A percentile compares a stretch with the other conserved stretches of the same genome.
Evolutionary conservation across 1,140 invertebrate species (phyloP).

Genomic region (Zophobas morio): DNA sequence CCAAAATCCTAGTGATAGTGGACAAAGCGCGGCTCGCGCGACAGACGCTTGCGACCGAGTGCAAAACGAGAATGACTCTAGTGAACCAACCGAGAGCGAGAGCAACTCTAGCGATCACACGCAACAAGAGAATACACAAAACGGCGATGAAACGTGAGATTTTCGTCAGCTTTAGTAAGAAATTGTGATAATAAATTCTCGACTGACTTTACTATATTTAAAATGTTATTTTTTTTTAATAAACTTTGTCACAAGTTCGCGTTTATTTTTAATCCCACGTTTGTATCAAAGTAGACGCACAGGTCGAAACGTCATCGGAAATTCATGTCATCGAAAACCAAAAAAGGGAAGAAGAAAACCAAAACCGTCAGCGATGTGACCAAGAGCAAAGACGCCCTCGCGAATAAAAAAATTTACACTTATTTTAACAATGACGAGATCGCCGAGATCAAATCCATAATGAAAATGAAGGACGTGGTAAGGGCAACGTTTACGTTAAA

Average conservation of each 20-base stretch:
- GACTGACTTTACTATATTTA: constrained; percentile 32
- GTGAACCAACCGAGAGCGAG: not conserved
- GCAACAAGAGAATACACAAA: constrained; percentile 5
- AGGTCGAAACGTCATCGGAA: constrained; percentile 24
- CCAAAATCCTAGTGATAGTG: constrained; percentile 17
- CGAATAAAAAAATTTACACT: constrained; percentile 41
- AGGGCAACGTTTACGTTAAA: constrained; percentile 7
- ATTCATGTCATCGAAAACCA: constrained; percentile 33
- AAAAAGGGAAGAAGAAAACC: constrained; percentile 37
- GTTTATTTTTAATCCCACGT: constrained; percentile 16
- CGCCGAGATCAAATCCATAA: constrained; percentile 49
- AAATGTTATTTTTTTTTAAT: constrained; percentile 19
- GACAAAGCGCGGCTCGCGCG: constrained; percentile 8
- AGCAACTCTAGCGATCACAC: not conserved
- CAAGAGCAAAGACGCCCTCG: constrained; percentile 19
- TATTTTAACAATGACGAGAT: constrained; percentile 56
- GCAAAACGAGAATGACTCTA: not conserved
- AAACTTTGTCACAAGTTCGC: constrained; percentile 24
- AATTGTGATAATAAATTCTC: constrained; percentile 40
- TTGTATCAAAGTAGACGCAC: constrained; percentile 16
- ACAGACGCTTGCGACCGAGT: constrained; percentile 3
- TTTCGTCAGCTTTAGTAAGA: not conserved
- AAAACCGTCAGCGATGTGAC: constrained; percentile 34
- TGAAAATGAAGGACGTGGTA: constrained; percentile 61
- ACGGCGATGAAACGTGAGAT: not conserved